These are phyloP conservation scores for Drosophila borborema DNA, from an alignment of 2,888 invertebrate species.

Conservation along the genomic window DNA sequence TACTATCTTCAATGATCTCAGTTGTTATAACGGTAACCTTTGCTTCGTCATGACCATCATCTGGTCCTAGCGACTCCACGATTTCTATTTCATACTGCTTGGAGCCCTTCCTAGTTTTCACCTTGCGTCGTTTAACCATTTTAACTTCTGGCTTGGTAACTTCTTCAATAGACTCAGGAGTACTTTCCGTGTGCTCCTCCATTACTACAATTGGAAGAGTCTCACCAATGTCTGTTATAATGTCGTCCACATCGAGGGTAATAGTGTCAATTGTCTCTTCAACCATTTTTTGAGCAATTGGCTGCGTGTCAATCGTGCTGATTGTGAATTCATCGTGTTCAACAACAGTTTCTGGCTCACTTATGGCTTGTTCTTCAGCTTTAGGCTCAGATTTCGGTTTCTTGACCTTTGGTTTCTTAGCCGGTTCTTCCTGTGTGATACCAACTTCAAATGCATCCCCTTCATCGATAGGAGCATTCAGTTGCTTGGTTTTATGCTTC, in stretches of 20 bases:
- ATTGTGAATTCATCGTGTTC: conserved; percentile 53
- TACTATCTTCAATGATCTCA: conserved; percentile 76
- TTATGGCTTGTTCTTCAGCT: conserved; percentile 31
- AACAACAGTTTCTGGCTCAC: conserved; percentile 41
- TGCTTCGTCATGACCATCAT: conserved; percentile 83
- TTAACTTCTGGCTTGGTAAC: conserved; percentile 73
- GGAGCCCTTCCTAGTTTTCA: conserved; percentile 85
- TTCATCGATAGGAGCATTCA: conserved; percentile 49
- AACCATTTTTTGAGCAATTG: conserved; percentile 25
- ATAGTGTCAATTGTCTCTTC: conserved; percentile 22
- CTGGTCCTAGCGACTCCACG: conserved; percentile 83
- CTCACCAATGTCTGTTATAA: conserved; percentile 55
- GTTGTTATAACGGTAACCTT: conserved; percentile 83
- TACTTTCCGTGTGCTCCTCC: conserved; percentile 33
- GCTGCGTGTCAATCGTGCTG: conserved; percentile 48
- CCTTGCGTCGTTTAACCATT: conserved; percentile 85
- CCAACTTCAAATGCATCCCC: conserved; percentile 69
- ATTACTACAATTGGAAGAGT: conserved; percentile 55
- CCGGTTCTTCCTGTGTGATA: conserved; percentile 69
- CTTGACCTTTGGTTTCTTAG: conserved; percentile 63
- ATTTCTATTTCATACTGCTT: conserved; percentile 86
- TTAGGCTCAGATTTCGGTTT: conserved; percentile 45
- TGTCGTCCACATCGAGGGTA: conserved; percentile 49
- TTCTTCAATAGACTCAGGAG: conserved; percentile 55
- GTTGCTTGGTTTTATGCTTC: conserved; percentile 63